Base-by-base conservation (phyloP, 2,113 vertebrate genomes). In the Dascyllus trimaculatus region DNA sequence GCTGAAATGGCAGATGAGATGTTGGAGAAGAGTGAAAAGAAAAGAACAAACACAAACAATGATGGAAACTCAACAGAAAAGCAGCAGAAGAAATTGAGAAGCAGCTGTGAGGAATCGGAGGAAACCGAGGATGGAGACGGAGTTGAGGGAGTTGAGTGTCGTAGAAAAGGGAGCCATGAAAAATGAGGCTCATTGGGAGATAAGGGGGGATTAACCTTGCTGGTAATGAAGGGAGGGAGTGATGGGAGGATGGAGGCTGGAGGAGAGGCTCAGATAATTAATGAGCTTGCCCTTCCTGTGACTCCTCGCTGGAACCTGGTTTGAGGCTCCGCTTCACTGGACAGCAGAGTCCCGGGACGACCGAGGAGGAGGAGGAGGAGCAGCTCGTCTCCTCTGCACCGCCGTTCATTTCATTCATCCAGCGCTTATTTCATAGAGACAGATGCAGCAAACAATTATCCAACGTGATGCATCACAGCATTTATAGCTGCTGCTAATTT, bases 171-270 rank as follows among this genome's bases (percentile, higher is more conserved):
- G 79, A 90, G 82, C 87, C 87, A 94, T 96, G 96, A 97, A 91
- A 95, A 97, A 97, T 92, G 90, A 92, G 92, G 83, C 91, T 94
- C 91, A 71, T 10, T 77, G 93, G 90, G 93, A 92, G 93, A 95
- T 91, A 91, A 94, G 86, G 87, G 90, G 89, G 95, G 95, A 97
- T 96, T 97, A 96, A 96, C 95, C 95, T 95, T 98, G 96, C 96
- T 96, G 94, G 91, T 97, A 97, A 98, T 95, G 95, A 96, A 96
- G 89, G 84, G 85, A 84, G 85, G 88, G 94, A 95, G 93, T 88
- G 89, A 80, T 82, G 87, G 72, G 80, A 82, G 77, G 81, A 81
- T 62, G 72, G 86, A 85, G 84, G 82, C 75, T 83, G 84, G 74
- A 57, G 73, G 78, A 71, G 87, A 71, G 69, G 72, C 75, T 84